phyloP scores from a whole-genome alignment of 1,140 invertebrate genomes.

The Drosophila santomea region DNA sequence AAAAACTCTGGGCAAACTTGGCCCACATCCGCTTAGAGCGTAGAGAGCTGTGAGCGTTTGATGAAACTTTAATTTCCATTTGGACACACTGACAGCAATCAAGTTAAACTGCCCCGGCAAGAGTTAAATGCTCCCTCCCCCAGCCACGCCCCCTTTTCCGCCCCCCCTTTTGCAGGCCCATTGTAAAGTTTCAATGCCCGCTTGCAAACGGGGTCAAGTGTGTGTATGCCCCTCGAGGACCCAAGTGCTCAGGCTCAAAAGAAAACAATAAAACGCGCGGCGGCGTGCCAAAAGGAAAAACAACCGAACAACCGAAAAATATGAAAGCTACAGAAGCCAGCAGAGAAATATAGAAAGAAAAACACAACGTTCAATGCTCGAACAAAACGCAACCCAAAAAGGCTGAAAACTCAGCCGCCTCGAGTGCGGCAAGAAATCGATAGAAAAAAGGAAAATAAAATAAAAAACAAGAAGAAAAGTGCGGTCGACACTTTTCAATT shows the following conservation, averaged over 20 bases:
- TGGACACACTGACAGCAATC: slow-evolving; percentile 63
- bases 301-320: slow-evolving; percentile 42
- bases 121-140: slow-evolving; percentile 23
- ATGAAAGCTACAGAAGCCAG: slow-evolving; percentile 30
- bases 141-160: slow-evolving; percentile 3
- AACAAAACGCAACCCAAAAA: slow-evolving; percentile 37
- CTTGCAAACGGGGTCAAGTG: slow-evolving; percentile 70
- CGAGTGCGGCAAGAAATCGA: slow-evolving; percentile 67
- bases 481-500: slow-evolving; percentile 44
- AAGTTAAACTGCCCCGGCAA: slow-evolving; percentile 53
- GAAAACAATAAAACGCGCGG: slow-evolving; percentile 77
- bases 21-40: slow-evolving; percentile 47
- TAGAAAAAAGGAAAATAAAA: slow-evolving; percentile 21
- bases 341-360: slow-evolving; percentile 14
- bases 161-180: slow-evolving; percentile 28
- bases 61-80: slow-evolving; percentile 69
- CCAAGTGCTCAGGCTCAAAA: slow-evolving; percentile 64
- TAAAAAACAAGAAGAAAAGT: slow-evolving; percentile 10
- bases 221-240: slow-evolving; percentile 71
- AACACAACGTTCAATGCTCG: slow-evolving; percentile 1
- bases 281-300: slow-evolving; percentile 47
- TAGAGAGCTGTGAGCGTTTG: slow-evolving; percentile 43
- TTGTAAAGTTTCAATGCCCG: slow-evolving; percentile 65
- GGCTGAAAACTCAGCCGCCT: slow-evolving; percentile 29
- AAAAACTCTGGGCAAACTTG: slow-evolving; percentile 45